Conservation (phyloP, 2,113 vertebrate genomes). For the Colistium nudipinnis region DNA sequence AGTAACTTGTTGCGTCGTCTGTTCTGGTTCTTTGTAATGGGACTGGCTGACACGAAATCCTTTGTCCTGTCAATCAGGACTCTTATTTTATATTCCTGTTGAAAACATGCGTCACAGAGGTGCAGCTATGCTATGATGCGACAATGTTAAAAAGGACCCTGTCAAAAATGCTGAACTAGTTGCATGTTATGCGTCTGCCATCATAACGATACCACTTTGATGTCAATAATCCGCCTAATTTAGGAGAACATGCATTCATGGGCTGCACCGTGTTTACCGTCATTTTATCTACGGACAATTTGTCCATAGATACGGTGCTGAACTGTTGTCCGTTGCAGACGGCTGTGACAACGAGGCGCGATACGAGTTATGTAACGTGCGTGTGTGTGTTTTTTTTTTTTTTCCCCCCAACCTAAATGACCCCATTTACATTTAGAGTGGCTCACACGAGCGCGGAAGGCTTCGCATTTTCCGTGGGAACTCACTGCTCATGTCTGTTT, state of each 20-base stretch:
- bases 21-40: neutral
- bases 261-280: neutral
- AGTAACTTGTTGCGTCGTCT: neutral
- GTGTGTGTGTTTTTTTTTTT: too few species aligned
- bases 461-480: conserved; percentile 36
- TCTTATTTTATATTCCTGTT: too few species aligned
- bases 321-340: conserved; percentile 13
- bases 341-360: neutral
- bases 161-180: too few species aligned
- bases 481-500: conserved; percentile 44
- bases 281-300: conserved; percentile 10
- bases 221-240: neutral
- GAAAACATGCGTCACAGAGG: too few species aligned
- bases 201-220: conserved; percentile 6
- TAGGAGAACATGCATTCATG: neutral
- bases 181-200: neutral
- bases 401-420: conserved; percentile 60
- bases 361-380: conserved; percentile 48
- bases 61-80: too few species aligned
- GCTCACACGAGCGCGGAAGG: neutral
- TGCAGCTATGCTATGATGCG: too few species aligned
- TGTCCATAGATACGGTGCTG: neutral
- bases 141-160: too few species aligned
- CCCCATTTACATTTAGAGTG: conserved; percentile 71
- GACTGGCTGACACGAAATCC: too few species aligned